Evolutionary conservation across 2,797 vertebrate species (phyloP), one percentile per base, ranked within the genome.

Genomic region (Adelosebastes latens): DNA sequence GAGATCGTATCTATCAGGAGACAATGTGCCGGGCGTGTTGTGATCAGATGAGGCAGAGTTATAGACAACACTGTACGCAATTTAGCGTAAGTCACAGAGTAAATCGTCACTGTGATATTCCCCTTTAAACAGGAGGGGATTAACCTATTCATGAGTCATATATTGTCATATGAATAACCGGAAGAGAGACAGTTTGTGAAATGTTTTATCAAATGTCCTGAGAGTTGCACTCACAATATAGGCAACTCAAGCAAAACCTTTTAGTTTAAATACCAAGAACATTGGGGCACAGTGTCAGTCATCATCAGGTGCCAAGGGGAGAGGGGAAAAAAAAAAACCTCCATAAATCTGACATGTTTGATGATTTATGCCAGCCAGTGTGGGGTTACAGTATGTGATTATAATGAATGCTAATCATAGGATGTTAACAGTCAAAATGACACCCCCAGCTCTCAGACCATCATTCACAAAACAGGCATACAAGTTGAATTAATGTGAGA

Each of bases 1-100:
- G n/a, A 58, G 18, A 72, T 36, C 1, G 66, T 72, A 72, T 74
- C 66, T 53, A 16, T 61, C 24, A 13, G 10, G 70, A 72, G 39
- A 81, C 10, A 39, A 65, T 62, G 71, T 61, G 60, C n/a, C 1
- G 27, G 65, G 39, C 70, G 9, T 78, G 82, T 82, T 80, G 52
- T 34, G 22, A 88, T 89, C 79, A 79, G 88, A 89, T 89, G 85
- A 84, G 59, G 7, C 62, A n/a, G 56, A 27, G 29, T 14, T 42
- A 76, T 77, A 88, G 78, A 69, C 62, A 55, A 66, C 29, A 46
- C 42, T 69, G 27, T 61, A 29, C 10, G 2, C 58, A 24, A 64
- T 68, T 34, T 9, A 14, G 36, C 67, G 31, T 75, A 27, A 82
- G 22, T 10, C 20, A 0, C n/a, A 59, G 39, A 61, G 2, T 61